Conservation (phyloP, 2,113 vertebrate genomes). For the Pitta sordida region DNA sequence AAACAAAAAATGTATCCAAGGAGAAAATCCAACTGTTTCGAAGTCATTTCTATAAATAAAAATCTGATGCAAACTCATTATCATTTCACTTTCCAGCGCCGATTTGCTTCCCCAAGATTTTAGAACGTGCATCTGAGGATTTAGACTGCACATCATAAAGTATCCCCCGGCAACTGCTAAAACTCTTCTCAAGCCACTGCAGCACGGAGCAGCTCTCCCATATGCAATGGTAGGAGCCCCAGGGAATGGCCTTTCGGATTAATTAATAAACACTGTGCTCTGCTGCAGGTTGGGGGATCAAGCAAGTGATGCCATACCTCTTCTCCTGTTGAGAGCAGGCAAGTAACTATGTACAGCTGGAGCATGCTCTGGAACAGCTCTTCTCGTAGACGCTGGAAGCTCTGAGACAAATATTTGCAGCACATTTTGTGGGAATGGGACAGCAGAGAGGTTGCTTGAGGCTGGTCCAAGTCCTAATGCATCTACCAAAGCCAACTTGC, state of each 20-base stretch:
- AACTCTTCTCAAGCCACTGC: neutral
- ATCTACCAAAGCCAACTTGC: neutral
- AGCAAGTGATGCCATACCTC: neutral
- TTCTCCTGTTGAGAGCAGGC: neutral
- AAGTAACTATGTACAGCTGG: neutral
- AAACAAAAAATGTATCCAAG: neutral
- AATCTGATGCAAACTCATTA: neutral
- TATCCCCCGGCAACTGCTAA: neutral
- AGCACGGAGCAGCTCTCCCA: neutral
- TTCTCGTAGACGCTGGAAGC: neutral
- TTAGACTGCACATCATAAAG: neutral
- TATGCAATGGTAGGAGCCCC: neutral
- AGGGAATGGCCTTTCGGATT: neutral
- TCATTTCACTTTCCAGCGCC: neutral
- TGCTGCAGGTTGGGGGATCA: neutral
- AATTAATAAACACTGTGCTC: neutral
- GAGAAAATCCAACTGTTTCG: neutral
- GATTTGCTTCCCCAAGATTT: conserved; percentile 7
- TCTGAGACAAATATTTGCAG: neutral
- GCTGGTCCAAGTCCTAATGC: neutral
- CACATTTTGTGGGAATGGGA: neutral
- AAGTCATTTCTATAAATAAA: neutral
- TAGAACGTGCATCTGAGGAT: neutral
- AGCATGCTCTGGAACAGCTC: neutral
- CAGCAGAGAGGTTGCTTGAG: neutral